Evolutionary conservation across 2,113 vertebrate genomes (phyloP).

Genomic region (Isichthys henryi): DNA sequence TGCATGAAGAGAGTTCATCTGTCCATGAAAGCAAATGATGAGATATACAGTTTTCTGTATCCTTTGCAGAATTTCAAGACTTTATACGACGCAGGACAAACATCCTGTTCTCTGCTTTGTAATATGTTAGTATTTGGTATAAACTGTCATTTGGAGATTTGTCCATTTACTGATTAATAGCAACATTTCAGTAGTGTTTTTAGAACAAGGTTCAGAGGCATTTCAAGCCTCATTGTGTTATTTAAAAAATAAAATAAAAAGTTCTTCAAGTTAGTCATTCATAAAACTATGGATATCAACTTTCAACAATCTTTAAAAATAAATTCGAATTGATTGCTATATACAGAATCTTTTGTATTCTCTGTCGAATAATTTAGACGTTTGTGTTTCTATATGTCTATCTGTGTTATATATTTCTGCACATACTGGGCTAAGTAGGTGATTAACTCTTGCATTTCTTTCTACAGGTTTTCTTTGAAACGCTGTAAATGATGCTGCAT

Average conservation of each 20-base stretch:
- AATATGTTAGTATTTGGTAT: not conserved
- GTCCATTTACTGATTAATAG: not conserved
- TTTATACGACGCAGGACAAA: not conserved
- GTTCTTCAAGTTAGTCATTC: not conserved
- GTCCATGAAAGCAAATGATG: not conserved
- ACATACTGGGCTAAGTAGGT: not conserved
- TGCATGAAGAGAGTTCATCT: not conserved
- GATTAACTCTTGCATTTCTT: not conserved
- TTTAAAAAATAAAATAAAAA: not conserved
- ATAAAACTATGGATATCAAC: not conserved
- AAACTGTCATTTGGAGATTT: not conserved
- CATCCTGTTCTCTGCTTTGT: not conserved
- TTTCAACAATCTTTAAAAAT: not conserved
- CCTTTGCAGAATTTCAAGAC: not conserved
- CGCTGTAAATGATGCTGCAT: constrained; percentile 54
- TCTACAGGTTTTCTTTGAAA: constrained; percentile 33
- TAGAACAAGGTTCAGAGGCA: not conserved
- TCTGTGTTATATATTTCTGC: not conserved
- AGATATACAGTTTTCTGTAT: not conserved
- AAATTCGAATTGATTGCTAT: not conserved
- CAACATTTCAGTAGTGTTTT: not conserved
- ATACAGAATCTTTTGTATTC: not conserved
- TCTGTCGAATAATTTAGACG: not conserved
- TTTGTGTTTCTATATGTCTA: not conserved
- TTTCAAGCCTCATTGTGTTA: not conserved